Conservation (phyloP, 2,113 vertebrate genomes). For the Psettodes erumei region DNA sequence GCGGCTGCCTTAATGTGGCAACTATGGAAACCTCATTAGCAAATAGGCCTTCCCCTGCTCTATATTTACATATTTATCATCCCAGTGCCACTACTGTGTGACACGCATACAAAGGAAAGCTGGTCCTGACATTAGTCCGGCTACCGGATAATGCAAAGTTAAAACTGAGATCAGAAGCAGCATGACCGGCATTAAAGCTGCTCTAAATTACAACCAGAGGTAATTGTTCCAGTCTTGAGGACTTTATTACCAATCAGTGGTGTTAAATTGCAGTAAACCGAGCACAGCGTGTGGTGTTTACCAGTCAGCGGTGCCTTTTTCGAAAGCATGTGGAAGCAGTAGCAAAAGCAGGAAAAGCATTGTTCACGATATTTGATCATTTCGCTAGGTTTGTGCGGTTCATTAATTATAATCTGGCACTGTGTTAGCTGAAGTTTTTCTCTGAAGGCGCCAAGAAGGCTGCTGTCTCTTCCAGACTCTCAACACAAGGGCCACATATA, state of each 20-base stretch:
- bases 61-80: conserved; percentile 55
- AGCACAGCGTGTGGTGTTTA: conserved; percentile 18
- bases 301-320: conserved; percentile 2
- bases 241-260: conserved; percentile 39
- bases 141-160: background rate
- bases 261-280: conserved; percentile 29
- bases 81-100: conserved; percentile 33
- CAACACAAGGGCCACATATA: background rate
- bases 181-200: conserved; percentile 18
- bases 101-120: conserved; percentile 31
- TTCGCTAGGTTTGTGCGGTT: conserved; percentile 7
- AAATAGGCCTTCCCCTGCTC: conserved; percentile 52
- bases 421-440: conserved; percentile 12
- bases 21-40: conserved; percentile 75
- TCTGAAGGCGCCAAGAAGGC: conserved; percentile 22
- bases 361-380: background rate
- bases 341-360: conserved; percentile 7
- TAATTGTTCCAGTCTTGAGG: conserved; percentile 41
- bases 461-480: conserved; percentile 15
- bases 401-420: conserved; percentile 41
- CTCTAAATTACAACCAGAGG: conserved; percentile 43
- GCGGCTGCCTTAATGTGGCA: conserved; percentile 64
- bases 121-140: conserved; percentile 15
- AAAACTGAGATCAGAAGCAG: conserved; percentile 19
- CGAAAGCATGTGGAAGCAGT: conserved; percentile 15